Percentiles rank a stretch among this genome's conserved stretches.
Conservation (phyloP, 2,113 vertebrate genomes). For the Alethe diademata region DNA sequence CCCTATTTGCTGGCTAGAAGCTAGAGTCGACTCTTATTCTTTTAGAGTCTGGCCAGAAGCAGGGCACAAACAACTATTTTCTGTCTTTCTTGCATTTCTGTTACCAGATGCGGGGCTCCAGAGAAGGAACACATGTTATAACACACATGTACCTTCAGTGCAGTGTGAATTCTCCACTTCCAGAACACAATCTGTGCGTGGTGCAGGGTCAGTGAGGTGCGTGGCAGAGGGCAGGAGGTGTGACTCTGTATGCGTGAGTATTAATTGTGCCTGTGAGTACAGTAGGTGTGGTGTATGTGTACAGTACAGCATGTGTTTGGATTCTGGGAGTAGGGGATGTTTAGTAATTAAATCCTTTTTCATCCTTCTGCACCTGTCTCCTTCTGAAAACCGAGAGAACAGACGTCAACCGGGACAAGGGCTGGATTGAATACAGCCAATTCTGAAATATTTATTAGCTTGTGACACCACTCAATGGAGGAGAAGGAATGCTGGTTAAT, state of each 20-base stretch:
- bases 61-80: neutral
- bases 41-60: neutral
- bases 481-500: conserved; percentile 86
- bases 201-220: neutral
- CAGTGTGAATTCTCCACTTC: neutral
- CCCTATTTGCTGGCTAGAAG: neutral
- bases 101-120: neutral
- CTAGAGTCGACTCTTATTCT: neutral
- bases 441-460: conserved; percentile 99
- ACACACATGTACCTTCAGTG: neutral
- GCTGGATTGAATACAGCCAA: conserved; percentile 90
- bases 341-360: conserved; percentile 98
- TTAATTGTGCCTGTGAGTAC: conserved; percentile 55
- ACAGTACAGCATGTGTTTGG: conserved; percentile 84
- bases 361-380: conserved; percentile 95
- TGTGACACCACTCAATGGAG: conserved; percentile 83
- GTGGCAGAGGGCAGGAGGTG: neutral
- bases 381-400: conserved; percentile 90
- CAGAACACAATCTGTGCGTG: neutral
- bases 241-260: conserved; percentile 5
- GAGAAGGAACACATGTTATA: neutral
- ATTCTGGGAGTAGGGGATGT: conserved; percentile 86
- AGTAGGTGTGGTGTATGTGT: conserved; percentile 57
- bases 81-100: neutral
- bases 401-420: conserved; percentile 88